Evolutionary conservation across 2,797 vertebrate genomes (phyloP), one percentile per base, ranked within the genome.

Genomic region (Myotis myotis): DNA sequence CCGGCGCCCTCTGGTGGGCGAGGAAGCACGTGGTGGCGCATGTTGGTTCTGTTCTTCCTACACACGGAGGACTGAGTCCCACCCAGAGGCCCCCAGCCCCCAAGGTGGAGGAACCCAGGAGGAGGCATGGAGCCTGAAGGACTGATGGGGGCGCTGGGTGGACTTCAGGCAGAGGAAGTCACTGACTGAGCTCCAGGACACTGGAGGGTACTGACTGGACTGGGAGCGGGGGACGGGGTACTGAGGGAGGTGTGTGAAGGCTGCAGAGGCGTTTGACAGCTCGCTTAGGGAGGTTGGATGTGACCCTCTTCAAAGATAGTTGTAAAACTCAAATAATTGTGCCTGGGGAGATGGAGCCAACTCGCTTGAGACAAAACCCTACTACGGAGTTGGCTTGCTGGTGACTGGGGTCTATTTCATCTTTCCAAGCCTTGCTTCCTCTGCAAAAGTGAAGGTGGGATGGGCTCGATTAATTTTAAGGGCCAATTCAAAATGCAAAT

Each of bases 1-100:
- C 5, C 8, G 7, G 89, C 49, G 68, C 94, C 94, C 94, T 71
- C 96, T 96, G 78, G 81, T 62, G 96, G 89, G 28, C 0, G 2
- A 33, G 11, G 33, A 6, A 0, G 55, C 3, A 2, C 41, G 2
- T 4, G 75, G 49, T 12, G 15, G 36, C 13, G n/a, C 11, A 0
- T 3, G 25, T 55, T 23, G 51, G 23, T 74, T 75, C 41, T 25
- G 28, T 0, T 9, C 49, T 20, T 57, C 72, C 33, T 36, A 70
- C 71, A n/a, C 2, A 0, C 0, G 9, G 33, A 41, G 44, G 3
- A 23, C 13, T 0, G 17, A 33, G 28, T 10, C 12, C 6, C 1
- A 30, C 5, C 9, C 25, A 6, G 55, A 38, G 1, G 25, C 33
- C 9, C n/a, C 62, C 47, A 53, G 25, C 6, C 19, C 15, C 22